A percentile compares a stretch with the other conserved stretches of the same genome.
phyloP scores from a whole-genome alignment of 2,888 invertebrate species.

The Odontocerum albicorne region DNA sequence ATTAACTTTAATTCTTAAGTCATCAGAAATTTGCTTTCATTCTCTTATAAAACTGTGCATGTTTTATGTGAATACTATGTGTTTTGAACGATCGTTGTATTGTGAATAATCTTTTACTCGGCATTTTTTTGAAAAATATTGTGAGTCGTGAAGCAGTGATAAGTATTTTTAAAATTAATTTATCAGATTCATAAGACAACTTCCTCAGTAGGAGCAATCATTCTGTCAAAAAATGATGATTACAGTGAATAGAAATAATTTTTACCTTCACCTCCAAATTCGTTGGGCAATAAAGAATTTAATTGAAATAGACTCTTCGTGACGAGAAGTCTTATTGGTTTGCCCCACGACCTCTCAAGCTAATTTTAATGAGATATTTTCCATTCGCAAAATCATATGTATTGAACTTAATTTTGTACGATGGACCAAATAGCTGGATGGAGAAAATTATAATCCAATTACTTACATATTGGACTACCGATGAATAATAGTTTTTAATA shows the following conservation, averaged over 20 bases:
- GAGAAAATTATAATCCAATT: slow-evolving; percentile 9
- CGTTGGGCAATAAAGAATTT: slow-evolving; percentile 27
- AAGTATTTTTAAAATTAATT: no score
- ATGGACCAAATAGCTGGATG: not conserved
- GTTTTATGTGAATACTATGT: no score
- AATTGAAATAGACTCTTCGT: slow-evolving; percentile 30
- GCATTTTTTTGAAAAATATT: no score
- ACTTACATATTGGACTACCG: no score
- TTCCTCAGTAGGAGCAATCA: slow-evolving; percentile 10
- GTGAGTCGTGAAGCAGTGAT: no score
- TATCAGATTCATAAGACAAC: no score
- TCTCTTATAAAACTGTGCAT: no score
- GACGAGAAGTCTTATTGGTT: slow-evolving; percentile 10
- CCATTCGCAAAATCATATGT: slow-evolving; percentile 8
- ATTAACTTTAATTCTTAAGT: no score
- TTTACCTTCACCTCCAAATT: slow-evolving; percentile 7
- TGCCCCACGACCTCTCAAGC: slow-evolving; percentile 13
- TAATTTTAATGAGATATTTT: slow-evolving; percentile 12
- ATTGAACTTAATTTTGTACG: not conserved
- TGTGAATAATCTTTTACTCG: no score
- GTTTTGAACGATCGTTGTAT: no score
- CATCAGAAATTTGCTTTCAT: no score
- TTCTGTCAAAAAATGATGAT: slow-evolving; percentile 11
- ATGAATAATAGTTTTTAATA: no score
- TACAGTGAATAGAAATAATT: slow-evolving; percentile 12